Evolutionary conservation across 1,140 invertebrate genomes (phyloP), one percentile per base, ranked within the genome.

Genomic region (Pogonus chalceus): DNA sequence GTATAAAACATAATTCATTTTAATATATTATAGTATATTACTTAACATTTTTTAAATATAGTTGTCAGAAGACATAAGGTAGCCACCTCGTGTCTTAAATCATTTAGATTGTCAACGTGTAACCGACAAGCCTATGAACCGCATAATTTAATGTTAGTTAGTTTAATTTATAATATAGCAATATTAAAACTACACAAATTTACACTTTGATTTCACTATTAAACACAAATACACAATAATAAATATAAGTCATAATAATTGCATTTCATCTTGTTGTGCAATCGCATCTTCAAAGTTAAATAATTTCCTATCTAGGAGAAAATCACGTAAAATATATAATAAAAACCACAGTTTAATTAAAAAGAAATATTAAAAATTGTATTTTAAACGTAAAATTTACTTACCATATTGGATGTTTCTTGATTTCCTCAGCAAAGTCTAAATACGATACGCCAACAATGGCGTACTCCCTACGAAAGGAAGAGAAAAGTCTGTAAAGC

Each of bases 321-420:
- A 51, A 71, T 71, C 68, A 61, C 65, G 60, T 46, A 60, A 59
- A 60, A 62, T 59, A 58, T 57, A 62, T 37, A 18, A 23, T 22
- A 14, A 39, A 35, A 56, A 56, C 16, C 18, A 43, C n/a, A 39
- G 51, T 58, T 61, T 55, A 59, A 35, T 56, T 59, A 58, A 52
- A 56, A 39, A 39, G 59, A 52, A 60, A 60, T 60, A 65, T 61
- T 65, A 67, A 66, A 58, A 49, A 56, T 51, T 56, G 60, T 62
- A 61, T 62, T 61, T 64, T 64, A 60, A 64, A 62, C 56, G 56
- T 64, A 62, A 70, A 63, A 59, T 56, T 58, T 62, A 81, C 87
- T 74, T 78, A 88, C 87, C 87, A 89, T 89, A 72, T 83, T 88
- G 83, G 87, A 88, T 89, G 87, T 81, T 84, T 79, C 74, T 69